Evolutionary conservation across 2,113 vertebrate genomes (phyloP).

Genomic region (Bombycilla garrulus): DNA sequence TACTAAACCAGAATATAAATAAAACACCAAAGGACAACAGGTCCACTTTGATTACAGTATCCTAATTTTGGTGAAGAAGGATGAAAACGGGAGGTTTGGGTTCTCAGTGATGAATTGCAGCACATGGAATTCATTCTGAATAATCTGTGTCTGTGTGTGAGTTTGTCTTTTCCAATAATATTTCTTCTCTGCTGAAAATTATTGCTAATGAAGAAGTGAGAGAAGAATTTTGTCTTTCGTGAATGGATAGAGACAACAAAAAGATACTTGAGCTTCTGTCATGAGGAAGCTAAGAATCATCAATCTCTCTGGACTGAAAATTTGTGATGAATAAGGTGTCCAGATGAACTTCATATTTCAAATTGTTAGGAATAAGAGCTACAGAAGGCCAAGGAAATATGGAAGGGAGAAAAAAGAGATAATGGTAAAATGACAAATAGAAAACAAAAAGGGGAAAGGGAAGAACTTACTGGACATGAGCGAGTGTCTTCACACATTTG

Average conservation of each 20-base stretch:
- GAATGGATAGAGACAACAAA: neutral
- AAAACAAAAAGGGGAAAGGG: neutral
- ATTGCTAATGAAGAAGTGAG: neutral
- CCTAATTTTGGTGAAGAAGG: neutral
- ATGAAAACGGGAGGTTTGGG: neutral
- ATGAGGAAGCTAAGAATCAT: neutral
- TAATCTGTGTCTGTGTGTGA: neutral
- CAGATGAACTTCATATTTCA: neutral
- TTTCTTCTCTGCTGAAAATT: neutral
- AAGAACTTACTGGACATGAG: neutral
- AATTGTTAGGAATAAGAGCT: neutral
- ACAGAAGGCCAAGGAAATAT: neutral
- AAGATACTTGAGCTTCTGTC: neutral
- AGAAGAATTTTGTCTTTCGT: neutral
- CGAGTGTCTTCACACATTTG: fast-evolving
- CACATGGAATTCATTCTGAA: neutral
- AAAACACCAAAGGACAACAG: neutral
- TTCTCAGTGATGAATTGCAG: neutral
- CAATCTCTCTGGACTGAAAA: neutral
- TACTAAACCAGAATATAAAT: neutral
- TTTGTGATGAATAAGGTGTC: neutral
- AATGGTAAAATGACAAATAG: neutral
- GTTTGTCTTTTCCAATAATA: neutral
- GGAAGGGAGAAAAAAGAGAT: neutral
- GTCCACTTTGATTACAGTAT: neutral